Percentiles rank a stretch among this genome's conserved stretches.
These are phyloP conservation scores for Odontamblyopus lacepedii DNA, from an alignment of 2,797 vertebrate species.

Conservation along the genomic window DNA sequence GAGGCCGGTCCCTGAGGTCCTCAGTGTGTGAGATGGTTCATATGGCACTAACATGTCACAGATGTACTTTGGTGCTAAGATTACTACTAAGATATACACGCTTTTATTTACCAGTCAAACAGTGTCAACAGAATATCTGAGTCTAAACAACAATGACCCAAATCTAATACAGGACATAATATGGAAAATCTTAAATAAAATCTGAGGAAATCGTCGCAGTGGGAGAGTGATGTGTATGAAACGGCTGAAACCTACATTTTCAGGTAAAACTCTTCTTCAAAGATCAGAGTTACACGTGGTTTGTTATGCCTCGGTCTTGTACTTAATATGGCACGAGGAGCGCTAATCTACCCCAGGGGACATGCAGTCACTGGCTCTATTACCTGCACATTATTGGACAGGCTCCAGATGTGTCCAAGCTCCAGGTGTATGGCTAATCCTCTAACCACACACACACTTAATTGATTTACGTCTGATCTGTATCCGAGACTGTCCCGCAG, in stretches of 20 bases:
- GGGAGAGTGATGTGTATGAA: slow-evolving; percentile 5
- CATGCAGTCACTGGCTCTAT: slow-evolving; percentile 66
- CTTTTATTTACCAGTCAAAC: no score
- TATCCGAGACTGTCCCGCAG: slow-evolving; percentile 53
- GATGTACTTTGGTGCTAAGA: no score
- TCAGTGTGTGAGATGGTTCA: no score
- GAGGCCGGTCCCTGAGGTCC: no score
- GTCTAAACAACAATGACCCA: no score
- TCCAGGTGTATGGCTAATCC: slow-evolving; percentile 74
- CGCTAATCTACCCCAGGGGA: slow-evolving; percentile 67
- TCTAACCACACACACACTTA: slow-evolving; percentile 70
- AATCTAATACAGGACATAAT: no score
- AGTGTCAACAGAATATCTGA: no score
- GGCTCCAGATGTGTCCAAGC: slow-evolving; percentile 57
- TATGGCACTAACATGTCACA: no score
- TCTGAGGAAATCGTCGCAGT: background rate
- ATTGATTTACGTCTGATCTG: slow-evolving; percentile 76
- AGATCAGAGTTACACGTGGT: slow-evolving; percentile 30
- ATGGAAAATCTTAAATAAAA: no score
- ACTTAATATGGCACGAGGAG: slow-evolving; percentile 52
- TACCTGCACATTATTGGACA: slow-evolving; percentile 69
- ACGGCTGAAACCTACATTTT: background rate
- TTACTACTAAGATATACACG: no score
- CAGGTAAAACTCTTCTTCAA: slow-evolving; percentile 18
- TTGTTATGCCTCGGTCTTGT: slow-evolving; percentile 41